Evolutionary conservation across 2,888 invertebrate species (phyloP).

Genomic region (Diarsia rubi): DNA sequence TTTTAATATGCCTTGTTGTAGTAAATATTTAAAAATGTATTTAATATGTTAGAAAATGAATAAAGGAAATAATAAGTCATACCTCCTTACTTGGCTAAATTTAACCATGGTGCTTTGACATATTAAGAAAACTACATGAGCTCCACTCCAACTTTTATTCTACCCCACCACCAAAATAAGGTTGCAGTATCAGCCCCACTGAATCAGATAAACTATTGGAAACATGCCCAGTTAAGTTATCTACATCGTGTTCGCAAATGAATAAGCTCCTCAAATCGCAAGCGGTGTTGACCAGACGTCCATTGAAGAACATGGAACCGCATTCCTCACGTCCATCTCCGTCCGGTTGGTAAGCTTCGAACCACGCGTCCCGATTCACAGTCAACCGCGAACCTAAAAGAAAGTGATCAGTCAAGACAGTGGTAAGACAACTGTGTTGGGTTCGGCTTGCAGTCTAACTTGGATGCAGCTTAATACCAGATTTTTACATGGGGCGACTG

Average conservation of each 20-base stretch:
- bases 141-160: slow-evolving; percentile 1
- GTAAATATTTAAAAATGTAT: no score
- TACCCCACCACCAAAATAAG: slow-evolving; percentile 27
- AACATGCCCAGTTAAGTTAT: neutral
- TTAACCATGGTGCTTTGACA: no score
- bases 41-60: no score
- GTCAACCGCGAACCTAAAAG: slow-evolving; percentile 15
- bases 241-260: slow-evolving; percentile 77
- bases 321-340: slow-evolving; percentile 69
- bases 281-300: slow-evolving; percentile 76
- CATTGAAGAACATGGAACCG: slow-evolving; percentile 83
- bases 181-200: slow-evolving; percentile 3
- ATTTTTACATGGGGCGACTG: no score
- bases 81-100: no score
- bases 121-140: no score
- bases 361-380: slow-evolving; percentile 22
- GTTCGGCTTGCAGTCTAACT: no score
- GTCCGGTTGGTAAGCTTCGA: slow-evolving; percentile 26
- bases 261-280: slow-evolving; percentile 77
- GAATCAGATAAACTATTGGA: neutral
- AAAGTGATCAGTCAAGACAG: no score
- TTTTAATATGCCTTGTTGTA: no score
- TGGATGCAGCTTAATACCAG: no score
- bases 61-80: no score
- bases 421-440: no score